Conservation (phyloP, 2,113 vertebrate species). For the Entosphenus tridentatus region DNA sequence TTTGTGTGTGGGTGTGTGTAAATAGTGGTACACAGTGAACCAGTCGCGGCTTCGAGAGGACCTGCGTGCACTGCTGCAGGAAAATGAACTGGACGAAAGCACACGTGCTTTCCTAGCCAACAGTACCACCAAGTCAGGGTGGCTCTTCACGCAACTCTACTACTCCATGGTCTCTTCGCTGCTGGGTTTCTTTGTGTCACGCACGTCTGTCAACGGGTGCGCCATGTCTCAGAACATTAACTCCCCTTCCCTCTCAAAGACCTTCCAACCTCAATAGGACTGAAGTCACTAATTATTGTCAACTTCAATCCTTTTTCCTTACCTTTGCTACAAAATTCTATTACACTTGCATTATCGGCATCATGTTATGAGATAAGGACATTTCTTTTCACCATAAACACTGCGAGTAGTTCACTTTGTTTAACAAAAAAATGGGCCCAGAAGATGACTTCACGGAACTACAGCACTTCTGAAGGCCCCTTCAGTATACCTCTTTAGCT, state of each 20-base stretch:
- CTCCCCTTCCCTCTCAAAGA: background rate
- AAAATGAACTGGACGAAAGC: constrained; percentile 59
- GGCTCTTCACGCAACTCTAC: constrained; percentile 87
- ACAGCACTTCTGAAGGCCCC: too few relatives aligned
- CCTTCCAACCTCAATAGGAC: constrained; percentile 9
- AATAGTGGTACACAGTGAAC: constrained; percentile 15
- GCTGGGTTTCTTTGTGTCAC: constrained; percentile 74
- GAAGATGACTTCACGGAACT: too few relatives aligned
- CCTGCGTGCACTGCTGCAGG: constrained; percentile 37
- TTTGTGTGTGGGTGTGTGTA: too few relatives aligned
- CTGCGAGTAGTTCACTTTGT: background rate
- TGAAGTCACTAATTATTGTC: background rate
- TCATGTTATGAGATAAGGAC: background rate
- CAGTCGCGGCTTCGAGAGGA: constrained; percentile 45
- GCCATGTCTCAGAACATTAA: constrained; percentile 12
- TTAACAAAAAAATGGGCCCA: too few relatives aligned
- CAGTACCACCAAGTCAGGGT: constrained; percentile 78
- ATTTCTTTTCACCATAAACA: background rate
- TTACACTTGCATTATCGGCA: constrained; percentile 9
- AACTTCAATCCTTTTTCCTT: constrained; percentile 11
- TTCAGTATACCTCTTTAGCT: too few relatives aligned
- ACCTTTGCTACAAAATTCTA: constrained; percentile 12
- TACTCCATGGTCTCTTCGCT: constrained; percentile 73
- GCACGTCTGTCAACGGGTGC: constrained; percentile 95
- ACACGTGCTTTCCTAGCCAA: constrained; percentile 60